Evolutionary conservation across 2,113 vertebrate species (phyloP).

Genomic region (Aegotheles bennettii): DNA sequence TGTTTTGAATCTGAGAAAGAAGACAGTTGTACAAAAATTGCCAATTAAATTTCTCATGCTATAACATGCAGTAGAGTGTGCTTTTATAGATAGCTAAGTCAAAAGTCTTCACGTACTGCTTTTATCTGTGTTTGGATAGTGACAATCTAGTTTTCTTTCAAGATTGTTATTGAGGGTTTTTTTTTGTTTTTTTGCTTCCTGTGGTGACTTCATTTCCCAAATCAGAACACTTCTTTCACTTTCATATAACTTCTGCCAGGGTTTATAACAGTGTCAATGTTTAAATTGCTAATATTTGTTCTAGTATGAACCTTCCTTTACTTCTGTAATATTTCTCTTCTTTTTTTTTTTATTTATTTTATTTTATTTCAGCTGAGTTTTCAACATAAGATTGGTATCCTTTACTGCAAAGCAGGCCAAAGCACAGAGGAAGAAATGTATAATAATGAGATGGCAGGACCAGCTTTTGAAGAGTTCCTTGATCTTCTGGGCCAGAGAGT

Average conservation of each 20-base stretch:
- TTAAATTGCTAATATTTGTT: background rate
- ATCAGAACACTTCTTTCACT: background rate
- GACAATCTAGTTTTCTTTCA: background rate
- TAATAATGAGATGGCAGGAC: constrained; percentile 92
- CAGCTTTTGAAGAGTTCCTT: constrained; percentile 93
- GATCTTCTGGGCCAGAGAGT: constrained; percentile 96
- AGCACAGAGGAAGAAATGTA: constrained; percentile 99
- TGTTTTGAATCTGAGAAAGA: background rate
- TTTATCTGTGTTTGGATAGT: background rate
- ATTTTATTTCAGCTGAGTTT: constrained; percentile 88
- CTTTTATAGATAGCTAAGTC: background rate
- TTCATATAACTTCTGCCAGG: background rate
- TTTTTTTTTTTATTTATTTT: background rate
- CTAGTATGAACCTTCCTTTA: background rate
- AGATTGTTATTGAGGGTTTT: background rate
- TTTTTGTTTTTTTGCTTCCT: background rate
- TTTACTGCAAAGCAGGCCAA: constrained; percentile 95
- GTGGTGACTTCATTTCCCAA: background rate
- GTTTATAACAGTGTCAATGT: background rate
- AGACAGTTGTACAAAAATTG: background rate
- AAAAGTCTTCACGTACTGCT: background rate
- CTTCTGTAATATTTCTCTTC: background rate
- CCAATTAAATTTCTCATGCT: background rate
- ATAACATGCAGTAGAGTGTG: background rate
- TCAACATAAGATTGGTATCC: constrained; percentile 96